phyloP scores from a whole-genome alignment of 1,140 invertebrate species.

The Lineus longissimus region DNA sequence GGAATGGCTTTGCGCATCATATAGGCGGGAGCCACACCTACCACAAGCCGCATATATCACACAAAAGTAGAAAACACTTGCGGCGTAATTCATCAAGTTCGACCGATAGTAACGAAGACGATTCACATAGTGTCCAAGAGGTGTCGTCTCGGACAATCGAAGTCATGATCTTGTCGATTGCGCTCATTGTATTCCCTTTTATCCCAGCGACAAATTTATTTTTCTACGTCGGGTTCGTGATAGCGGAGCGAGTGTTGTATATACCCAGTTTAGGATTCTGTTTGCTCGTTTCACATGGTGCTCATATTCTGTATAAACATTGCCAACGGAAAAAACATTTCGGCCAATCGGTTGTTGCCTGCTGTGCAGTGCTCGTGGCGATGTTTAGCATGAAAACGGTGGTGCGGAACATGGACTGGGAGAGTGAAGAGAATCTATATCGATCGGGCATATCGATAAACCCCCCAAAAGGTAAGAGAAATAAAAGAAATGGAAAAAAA shows the following conservation, averaged over 20 bases:
- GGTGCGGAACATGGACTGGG: conserved; percentile 83
- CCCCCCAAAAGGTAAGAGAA: conserved; percentile 88
- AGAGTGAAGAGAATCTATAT: conserved; percentile 88
- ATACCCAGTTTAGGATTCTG: conserved; percentile 98
- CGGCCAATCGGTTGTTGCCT: conserved; percentile 25
- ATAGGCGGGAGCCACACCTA: not conserved
- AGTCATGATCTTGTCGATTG: conserved; percentile 55
- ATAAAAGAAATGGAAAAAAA: not conserved
- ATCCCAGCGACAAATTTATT: conserved; percentile 96
- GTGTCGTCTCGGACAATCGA: conserved; percentile 14
- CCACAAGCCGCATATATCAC: not conserved
- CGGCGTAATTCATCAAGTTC: conserved; percentile 17
- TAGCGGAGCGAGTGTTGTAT: conserved; percentile 92
- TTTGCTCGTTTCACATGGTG: conserved; percentile 70
- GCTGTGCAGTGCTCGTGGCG: conserved; percentile 60
- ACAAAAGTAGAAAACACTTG: not conserved
- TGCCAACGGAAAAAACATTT: conserved; percentile 9
- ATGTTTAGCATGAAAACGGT: conserved; percentile 74
- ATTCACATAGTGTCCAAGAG: not conserved
- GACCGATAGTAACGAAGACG: conserved; percentile 24
- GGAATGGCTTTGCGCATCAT: conserved; percentile 25
- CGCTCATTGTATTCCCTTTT: conserved; percentile 85
- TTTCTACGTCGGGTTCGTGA: conserved; percentile 95
- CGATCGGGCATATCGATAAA: conserved; percentile 85
- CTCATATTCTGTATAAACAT: conserved; percentile 25